Base-by-base conservation (phyloP, 2,888 invertebrate species). In the Chydorus sphaericus region DNA sequence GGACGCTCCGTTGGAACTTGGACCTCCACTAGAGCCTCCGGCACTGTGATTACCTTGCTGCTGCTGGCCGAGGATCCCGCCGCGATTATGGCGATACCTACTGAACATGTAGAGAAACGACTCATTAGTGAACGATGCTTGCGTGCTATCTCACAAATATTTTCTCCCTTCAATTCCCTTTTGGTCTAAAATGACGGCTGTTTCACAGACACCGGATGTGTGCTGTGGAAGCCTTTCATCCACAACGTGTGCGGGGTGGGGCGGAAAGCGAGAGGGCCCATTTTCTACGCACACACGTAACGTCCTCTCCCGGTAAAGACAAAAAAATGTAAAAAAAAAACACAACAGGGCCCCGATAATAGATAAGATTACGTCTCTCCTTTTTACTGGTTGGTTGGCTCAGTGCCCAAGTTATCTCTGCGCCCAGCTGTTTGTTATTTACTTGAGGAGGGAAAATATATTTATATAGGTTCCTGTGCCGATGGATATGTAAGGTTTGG, bases 71-170 rank as follows among this genome's bases (percentile, higher is more conserved):
- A 44, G 44, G 44, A 44, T 44, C 28, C 44, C 44, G 44, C 44
- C 44, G 44, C 44, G 44, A 44, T 44, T 44, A 44, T 28, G 23
- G 44, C 44, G 44, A 44, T 44, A 44, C 44, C 44, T 44, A 44
- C 44, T 44, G 26, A 16, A 26, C 28, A n/a, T n/a, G n/a, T n/a
- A n/a, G n/a, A n/a, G 3, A 26, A 26, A 10, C 3, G n/a, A n/a
- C n/a, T n/a, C n/a, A n/a, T n/a, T n/a, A n/a, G n/a, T n/a, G n/a
- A n/a, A n/a, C n/a, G n/a, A n/a, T n/a, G n/a, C n/a, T n/a, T n/a
- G n/a, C n/a, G n/a, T n/a, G n/a, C n/a, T n/a, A n/a, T n/a, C n/a
- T n/a, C n/a, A n/a, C n/a, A n/a, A n/a, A n/a, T n/a, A n/a, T n/a
- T n/a, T n/a, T n/a, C n/a, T n/a, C n/a, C n/a, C n/a, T n/a, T n/a